Evolutionary conservation across 1,140 invertebrate species (phyloP).

Genomic region (Apis cerana): DNA sequence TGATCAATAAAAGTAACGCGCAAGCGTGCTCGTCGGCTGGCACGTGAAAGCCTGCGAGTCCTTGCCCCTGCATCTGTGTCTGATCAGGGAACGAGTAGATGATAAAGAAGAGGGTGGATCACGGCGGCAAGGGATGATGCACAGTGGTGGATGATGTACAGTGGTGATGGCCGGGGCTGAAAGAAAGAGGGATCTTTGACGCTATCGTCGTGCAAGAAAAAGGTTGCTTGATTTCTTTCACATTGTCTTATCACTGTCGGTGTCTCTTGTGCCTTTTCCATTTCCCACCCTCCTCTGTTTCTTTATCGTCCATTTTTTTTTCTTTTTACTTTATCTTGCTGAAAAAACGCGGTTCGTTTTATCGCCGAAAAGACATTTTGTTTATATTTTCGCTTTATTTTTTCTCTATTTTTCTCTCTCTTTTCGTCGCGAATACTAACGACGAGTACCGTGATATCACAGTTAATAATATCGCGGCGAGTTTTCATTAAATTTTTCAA

Average conservation of each 20-base stretch:
- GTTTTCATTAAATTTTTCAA: slow-evolving; percentile 15
- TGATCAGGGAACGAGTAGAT: slow-evolving; percentile 53
- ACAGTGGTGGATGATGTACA: neutral
- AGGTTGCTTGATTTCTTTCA: neutral
- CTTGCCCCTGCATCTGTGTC: slow-evolving; percentile 43
- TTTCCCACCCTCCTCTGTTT: neutral
- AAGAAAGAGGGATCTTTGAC: neutral
- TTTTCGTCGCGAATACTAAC: neutral
- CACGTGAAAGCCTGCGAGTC: slow-evolving; percentile 50
- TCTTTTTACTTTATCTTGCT: too few species aligned
- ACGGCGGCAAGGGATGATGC: neutral
- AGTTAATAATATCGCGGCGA: neutral
- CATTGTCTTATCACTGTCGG: too few species aligned
- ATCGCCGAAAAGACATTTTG: neutral
- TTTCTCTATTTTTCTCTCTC: neutral
- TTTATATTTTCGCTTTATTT: neutral
- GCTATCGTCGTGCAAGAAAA: neutral
- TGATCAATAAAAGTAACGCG: slow-evolving; percentile 69
- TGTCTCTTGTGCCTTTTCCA: neutral
- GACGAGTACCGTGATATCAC: neutral
- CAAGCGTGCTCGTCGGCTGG: slow-evolving; percentile 59
- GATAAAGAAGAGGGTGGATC: slow-evolving; percentile 23
- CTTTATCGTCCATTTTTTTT: neutral
- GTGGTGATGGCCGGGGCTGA: neutral
- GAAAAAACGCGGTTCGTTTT: neutral